Base-by-base conservation (phyloP, 2,797 vertebrate species). In the Sebastes minor region DNA sequence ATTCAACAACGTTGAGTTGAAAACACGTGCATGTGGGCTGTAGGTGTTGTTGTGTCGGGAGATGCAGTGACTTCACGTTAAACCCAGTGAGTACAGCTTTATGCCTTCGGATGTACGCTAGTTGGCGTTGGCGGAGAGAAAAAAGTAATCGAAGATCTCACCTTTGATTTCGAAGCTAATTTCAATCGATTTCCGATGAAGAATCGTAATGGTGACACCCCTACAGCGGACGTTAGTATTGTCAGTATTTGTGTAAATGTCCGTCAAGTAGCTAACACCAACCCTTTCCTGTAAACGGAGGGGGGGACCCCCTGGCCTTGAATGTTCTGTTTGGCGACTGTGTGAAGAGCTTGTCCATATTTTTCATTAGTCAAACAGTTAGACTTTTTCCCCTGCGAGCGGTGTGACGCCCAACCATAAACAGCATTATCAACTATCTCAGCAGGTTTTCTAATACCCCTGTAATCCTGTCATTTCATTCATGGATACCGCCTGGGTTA, bases 381-480 rank as follows among this genome's bases (percentile, higher is more conserved):
- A 91, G 93, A 93, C 91, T 87, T 83, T 90, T 52, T 90, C 53
- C 72, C 70, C 84, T 81, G 69, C 67, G 61, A 88, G 82, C 84
- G 20, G 78, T 62, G 84, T 88, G 92, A 90, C 73, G 70, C 84
- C 73, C 75, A 25, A 85, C 80, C 87, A 87, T 92, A 92, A 95
- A 95, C 93, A 78, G 88, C 89, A 92, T 95, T 96, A 96, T 95
- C 94, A 92, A 89, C 85, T 88, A 95, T 95, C 94, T 95, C 94
- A 88, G 95, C 86, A 88, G 93, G 94, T 94, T 93, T 95, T 94
- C 92, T 94, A 93, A 95, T 94, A 91, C 92, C 90, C 84, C 89
- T 89, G 91, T 95, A 95, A 96, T 95, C 95, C 94, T 91, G 93
- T 95, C 94, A 94, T 95, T 96, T 95, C 94, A 95, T 95, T 95